Evolutionary conservation across 2,797 vertebrate genomes (phyloP).

Genomic region (Xyrichtys novacula): DNA sequence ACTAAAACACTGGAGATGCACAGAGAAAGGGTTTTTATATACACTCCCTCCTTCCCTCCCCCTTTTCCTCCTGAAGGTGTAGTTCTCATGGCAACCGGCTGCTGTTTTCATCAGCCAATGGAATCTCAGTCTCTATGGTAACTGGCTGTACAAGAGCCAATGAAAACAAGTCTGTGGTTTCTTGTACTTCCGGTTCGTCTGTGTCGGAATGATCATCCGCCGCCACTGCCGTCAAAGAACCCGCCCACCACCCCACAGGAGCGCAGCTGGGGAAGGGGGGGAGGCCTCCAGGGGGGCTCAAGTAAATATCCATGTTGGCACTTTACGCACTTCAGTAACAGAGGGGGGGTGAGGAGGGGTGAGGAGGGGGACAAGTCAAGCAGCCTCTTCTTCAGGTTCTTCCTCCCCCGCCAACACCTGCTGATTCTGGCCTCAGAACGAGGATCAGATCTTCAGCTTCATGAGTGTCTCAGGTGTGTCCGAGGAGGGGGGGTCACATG

Average conservation of each 20-base stretch:
- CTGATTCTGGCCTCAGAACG: constrained; percentile 17
- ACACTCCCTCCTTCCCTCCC: constrained; percentile 44
- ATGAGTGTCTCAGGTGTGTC: not conserved
- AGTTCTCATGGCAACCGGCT: constrained; percentile 67
- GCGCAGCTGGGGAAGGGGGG: no score
- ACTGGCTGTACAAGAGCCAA: constrained; percentile 59
- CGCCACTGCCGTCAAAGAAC: not conserved
- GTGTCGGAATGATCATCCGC: constrained; percentile 61
- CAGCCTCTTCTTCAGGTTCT: constrained; percentile 10
- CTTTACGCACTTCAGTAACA: constrained; percentile 80
- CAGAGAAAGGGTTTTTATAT: constrained; percentile 76
- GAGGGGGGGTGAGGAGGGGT: constrained; percentile 1
- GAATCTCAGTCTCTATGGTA: constrained; percentile 63
- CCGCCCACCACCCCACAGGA: not conserved
- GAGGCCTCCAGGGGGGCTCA: constrained; percentile 72
- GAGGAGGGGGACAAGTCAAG: constrained; percentile 27
- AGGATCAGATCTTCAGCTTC: not conserved
- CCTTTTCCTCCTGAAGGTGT: constrained; percentile 8
- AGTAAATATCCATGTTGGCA: constrained; percentile 83
- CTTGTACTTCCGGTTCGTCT: constrained; percentile 52
- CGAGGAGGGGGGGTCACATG: not conserved
- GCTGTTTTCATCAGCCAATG: constrained; percentile 63
- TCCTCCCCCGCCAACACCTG: constrained; percentile 11
- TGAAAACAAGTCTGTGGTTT: constrained; percentile 48
- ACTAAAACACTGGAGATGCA: constrained; percentile 82